Evolutionary conservation across 1,140 invertebrate species (phyloP).

Genomic region (Dreissena polymorpha): DNA sequence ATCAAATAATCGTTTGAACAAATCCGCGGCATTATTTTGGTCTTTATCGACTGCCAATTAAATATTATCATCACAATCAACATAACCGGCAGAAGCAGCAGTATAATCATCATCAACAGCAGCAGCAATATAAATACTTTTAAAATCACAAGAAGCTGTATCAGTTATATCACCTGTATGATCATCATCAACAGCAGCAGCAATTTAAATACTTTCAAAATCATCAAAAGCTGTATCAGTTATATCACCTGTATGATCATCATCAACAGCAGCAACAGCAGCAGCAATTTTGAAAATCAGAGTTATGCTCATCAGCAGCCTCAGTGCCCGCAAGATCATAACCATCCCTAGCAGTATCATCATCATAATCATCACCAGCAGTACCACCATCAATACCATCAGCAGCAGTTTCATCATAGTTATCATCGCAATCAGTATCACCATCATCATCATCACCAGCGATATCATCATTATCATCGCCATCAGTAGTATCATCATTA

Average conservation of each 20-base stretch:
- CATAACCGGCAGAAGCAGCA: neutral
- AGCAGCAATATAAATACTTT: neutral
- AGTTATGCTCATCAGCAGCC: neutral
- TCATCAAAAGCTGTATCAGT: neutral
- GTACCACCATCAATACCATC: neutral
- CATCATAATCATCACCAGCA: neutral
- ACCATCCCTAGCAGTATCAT: neutral
- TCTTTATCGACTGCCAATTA: no score
- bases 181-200: neutral
- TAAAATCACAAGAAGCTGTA: neutral
- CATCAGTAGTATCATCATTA: neutral
- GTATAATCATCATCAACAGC: neutral
- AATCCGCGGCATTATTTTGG: no score
- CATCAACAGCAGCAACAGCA: neutral
- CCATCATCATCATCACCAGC: neutral
- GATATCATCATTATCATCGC: neutral
- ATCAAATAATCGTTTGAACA: no score
- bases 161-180: neutral
- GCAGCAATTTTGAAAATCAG: neutral
- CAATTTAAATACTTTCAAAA: neutral
- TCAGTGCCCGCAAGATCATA: neutral
- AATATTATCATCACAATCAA: no score
- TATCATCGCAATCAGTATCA: neutral
- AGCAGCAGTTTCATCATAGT: neutral
- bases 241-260: neutral